Base-by-base conservation (phyloP, 1,140 invertebrate species). In the Phenacoccus solenopsis region DNA sequence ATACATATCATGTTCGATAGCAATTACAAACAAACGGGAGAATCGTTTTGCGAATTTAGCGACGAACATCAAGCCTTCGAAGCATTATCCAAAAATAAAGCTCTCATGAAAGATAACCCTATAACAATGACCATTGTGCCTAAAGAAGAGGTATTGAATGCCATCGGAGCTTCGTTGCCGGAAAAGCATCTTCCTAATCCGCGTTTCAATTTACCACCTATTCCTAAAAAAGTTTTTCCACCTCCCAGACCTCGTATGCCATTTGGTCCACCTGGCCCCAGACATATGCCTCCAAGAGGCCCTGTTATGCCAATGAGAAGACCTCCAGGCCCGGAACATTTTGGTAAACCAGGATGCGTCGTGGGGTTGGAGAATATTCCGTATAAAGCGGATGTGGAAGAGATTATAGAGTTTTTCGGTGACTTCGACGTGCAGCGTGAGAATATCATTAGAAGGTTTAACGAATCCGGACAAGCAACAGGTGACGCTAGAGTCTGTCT, bases 401-500 rank as follows among this genome's bases (percentile, higher is more conserved):
- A 98, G 72, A 93, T 97, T 69, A 80, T 96, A 56, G 82, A 86
- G 0, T 95, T 95, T 76, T 95, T 98, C 74, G 78, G 83, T 0
- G 89, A 87, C 21, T 93, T 87, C 73, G 84, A 88, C 59, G 76
- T 91, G 0, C 84, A 85, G 10, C 82, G 87, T 0, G 86, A 91
- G 72, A 87, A 92, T 73, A 85, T 94, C 1, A 90, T 93, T 70
- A 77, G 91, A 28, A 81, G 91, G 0, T 94, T 89, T 78, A 90
- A 93, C 76, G 90, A 93, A 28, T 85, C 87, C 61, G 89, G 91
- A 0, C 86, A 88, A 78, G 88, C 92, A 0, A 94, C 93, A 0
- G 92, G 93, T 0, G 93, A 97, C 78, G 92, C 92, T 1, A 84
- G 92, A 9, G 88, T 96, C 0, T 86, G 89, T 0, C 94, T 98